phyloP scores from a whole-genome alignment of 2,888 invertebrate genomes.

The Ferrisia virgata region DNA sequence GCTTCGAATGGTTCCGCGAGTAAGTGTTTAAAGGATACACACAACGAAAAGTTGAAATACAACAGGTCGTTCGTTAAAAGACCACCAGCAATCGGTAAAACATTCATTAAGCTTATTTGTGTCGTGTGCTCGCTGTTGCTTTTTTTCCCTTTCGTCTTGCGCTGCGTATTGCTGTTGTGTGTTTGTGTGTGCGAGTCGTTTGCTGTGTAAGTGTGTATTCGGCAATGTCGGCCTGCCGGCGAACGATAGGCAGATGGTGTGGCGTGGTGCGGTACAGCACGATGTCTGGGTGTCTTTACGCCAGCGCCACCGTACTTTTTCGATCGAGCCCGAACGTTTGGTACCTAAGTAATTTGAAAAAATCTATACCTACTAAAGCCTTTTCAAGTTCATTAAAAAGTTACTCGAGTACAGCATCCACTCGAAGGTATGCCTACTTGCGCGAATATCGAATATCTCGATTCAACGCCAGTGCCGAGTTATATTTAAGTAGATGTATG shows the following conservation, averaged over 20 bases:
- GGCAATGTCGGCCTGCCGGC: too few relatives aligned
- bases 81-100: conserved; percentile 6
- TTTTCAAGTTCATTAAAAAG: not conserved
- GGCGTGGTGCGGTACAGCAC: too few relatives aligned
- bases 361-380: not conserved
- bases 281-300: too few relatives aligned
- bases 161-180: not conserved
- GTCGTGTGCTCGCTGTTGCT: not conserved
- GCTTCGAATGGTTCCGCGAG: not conserved
- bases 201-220: too few relatives aligned
- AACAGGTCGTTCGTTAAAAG: conserved; percentile 25
- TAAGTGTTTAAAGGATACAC: not conserved
- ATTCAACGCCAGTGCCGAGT: too few relatives aligned
- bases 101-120: conserved; percentile 24
- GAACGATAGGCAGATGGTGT: too few relatives aligned
- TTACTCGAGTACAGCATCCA: not conserved
- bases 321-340: not conserved
- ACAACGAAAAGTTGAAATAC: not conserved
- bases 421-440: too few relatives aligned
- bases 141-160: not conserved
- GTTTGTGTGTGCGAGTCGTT: too few relatives aligned
- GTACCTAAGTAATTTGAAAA: not conserved
- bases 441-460: too few relatives aligned
- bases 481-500: too few relatives aligned
- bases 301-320: not conserved